Base-by-base conservation (phyloP, 1,140 invertebrate genomes). In the Euwallacea similis region DNA sequence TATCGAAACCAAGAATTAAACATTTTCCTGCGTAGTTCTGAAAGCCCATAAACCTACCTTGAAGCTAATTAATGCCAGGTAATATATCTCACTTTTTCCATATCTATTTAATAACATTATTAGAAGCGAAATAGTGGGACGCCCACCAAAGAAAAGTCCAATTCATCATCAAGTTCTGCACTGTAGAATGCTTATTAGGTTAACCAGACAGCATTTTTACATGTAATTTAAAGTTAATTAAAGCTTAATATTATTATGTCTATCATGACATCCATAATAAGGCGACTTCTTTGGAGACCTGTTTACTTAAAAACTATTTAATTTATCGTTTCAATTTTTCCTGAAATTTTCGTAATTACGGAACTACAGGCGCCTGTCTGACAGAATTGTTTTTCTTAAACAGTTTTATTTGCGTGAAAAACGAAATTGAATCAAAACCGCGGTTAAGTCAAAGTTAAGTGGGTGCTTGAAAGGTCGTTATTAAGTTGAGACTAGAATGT, bases 401-500 rank as follows among this genome's bases (percentile, higher is more conserved):
- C 46, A 50, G 13, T 50, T 10, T 11, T 11, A 10, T 11, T 50
- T 50, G 9, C 13, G 46, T 50, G 9, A 13, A 50, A 13, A 50
- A 10, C 13, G 46, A 50, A 50, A 50, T 50, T 50, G 46, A 50
- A 50, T 11, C 46, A 50, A 50, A 33, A 33, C 1, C 21, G 9
- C 13, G 46, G 9, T 13, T 10, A 50, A 13, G 13, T 13, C 13
- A 13, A 50, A 50, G 13, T 50, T 50, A 13, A 50, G 13, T 11
- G 9, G 13, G 13, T 33, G 10, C 21, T 9, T 58, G 55, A 58
- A 7, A 59, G 15, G 54, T 9, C 33, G 53, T 68, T 42, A 68
- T 68, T 47, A 43, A 61, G 8, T 53, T 43, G 41, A 50, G 53
- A 33, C 66, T 69, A 69, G 66, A 68, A 69, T 61, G 54, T 58